phyloP scores from a whole-genome alignment of 2,113 vertebrate species.

The Protobothrops mucrosquamatus region DNA sequence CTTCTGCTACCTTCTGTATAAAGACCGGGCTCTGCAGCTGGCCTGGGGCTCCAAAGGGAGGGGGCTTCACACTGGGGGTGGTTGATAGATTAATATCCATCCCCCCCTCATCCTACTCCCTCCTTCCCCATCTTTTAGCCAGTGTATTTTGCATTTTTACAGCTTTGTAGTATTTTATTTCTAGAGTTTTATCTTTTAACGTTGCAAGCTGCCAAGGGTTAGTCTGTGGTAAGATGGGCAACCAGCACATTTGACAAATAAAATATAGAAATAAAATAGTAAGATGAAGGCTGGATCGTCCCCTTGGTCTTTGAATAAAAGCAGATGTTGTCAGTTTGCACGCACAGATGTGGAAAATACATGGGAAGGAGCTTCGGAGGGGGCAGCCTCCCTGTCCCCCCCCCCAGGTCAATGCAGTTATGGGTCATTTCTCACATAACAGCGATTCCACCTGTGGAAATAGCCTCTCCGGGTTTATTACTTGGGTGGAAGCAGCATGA shows the following conservation, averaged over 20 bases:
- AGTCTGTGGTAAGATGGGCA: neutral
- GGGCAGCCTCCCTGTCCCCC: constrained; percentile 23
- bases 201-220: neutral
- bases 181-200: neutral
- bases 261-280: neutral
- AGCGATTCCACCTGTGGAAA: constrained; percentile 53
- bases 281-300: neutral
- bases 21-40: neutral
- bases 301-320: neutral
- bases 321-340: neutral
- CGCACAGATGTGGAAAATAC: neutral
- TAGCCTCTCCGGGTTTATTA: constrained; percentile 57
- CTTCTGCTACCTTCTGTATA: no score
- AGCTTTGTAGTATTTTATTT: neutral
- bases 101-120: no score
- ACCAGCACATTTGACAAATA: neutral
- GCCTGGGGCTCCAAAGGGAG: neutral
- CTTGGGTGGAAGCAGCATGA: constrained; percentile 59
- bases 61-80: neutral
- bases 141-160: neutral
- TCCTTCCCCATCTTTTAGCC: neutral
- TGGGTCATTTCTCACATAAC: constrained; percentile 58
- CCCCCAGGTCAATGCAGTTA: constrained; percentile 52
- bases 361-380: neutral
- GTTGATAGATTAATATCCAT: neutral